These are phyloP conservation scores for Micrasema longulum DNA, from an alignment of 1,140 invertebrate species.

Conservation along the genomic window DNA sequence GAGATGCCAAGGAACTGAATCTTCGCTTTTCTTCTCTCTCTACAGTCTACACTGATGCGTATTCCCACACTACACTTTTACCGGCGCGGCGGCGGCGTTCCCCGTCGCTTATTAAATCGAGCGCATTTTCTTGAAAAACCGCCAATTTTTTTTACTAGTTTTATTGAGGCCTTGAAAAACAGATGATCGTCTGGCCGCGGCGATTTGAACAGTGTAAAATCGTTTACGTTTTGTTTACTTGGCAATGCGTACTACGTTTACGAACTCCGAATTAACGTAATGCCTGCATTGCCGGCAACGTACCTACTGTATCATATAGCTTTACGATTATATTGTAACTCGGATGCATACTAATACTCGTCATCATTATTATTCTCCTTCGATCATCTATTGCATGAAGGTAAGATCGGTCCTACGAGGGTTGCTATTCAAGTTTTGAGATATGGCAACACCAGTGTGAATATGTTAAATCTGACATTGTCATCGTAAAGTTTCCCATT, in stretches of 20 bases:
- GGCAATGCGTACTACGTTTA: neutral
- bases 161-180: constrained; percentile 30
- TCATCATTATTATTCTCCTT: too few species aligned
- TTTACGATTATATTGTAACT: too few species aligned
- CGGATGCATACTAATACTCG: too few species aligned
- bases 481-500: too few species aligned
- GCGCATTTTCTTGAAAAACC: constrained; percentile 11
- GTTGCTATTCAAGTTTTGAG: too few species aligned
- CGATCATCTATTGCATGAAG: too few species aligned
- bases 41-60: neutral
- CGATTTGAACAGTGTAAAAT: constrained; percentile 18
- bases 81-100: neutral
- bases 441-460: too few species aligned
- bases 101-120: constrained; percentile 11
- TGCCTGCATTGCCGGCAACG: too few species aligned
- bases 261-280: neutral
- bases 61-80: neutral
- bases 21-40: neutral
- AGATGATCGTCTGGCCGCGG: constrained; percentile 20
- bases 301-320: too few species aligned
- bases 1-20: constrained; percentile 1
- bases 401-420: too few species aligned
- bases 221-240: constrained; percentile 27
- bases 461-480: too few species aligned
- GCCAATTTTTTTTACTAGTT: constrained; percentile 25